phyloP scores from a whole-genome alignment of 2,888 invertebrate species.

The Blastobasis lacticolella region DNA sequence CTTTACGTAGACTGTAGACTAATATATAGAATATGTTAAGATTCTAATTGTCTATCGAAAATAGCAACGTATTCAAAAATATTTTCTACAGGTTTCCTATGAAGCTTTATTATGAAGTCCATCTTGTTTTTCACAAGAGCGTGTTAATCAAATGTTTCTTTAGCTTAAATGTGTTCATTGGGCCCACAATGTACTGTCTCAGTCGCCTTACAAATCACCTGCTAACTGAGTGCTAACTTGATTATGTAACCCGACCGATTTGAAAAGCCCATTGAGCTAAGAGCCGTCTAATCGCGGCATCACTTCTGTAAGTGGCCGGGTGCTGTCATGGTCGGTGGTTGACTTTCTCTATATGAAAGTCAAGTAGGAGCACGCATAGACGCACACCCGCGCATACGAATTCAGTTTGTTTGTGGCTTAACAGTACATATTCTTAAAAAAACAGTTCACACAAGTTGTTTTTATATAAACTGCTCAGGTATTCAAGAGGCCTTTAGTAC shows the following conservation, averaged over 20 bases:
- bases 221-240: constrained; percentile 2
- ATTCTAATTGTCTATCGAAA: too few relatives aligned
- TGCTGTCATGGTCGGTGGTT: constrained; percentile 37
- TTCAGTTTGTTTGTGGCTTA: constrained; percentile 9
- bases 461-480: too few relatives aligned
- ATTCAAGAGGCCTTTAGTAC: too few relatives aligned
- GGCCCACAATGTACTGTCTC: too few relatives aligned
- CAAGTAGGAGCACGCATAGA: constrained; percentile 26
- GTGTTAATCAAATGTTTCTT: too few relatives aligned
- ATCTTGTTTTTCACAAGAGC: too few relatives aligned
- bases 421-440: constrained; percentile 5
- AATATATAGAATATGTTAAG: too few relatives aligned
- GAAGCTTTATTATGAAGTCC: too few relatives aligned
- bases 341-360: constrained; percentile 71
- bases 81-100: too few relatives aligned
- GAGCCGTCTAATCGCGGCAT: constrained; percentile 20
- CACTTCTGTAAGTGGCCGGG: constrained; percentile 19
- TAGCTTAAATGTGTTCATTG: too few relatives aligned
- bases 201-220: neutral
- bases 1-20: too few relatives aligned
- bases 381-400: constrained; percentile 46
- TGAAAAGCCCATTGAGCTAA: constrained; percentile 13
- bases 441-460: neutral
- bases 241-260: constrained; percentile 25
- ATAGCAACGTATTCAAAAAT: too few relatives aligned